These are phyloP conservation scores for Bombus difficillimus DNA, from an alignment of 1,140 invertebrate genomes.

Conservation along the genomic window DNA sequence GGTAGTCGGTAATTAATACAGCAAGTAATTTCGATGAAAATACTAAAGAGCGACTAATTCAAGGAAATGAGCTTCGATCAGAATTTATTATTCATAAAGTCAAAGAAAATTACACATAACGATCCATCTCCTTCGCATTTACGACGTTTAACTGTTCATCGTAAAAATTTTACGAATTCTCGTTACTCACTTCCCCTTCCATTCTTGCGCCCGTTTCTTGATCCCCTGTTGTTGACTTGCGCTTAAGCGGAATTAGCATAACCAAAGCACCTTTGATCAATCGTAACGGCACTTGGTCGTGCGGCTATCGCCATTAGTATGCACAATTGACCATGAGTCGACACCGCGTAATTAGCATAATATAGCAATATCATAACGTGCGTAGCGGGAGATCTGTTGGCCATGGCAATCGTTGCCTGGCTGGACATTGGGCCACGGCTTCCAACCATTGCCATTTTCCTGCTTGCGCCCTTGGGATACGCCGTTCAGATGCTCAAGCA, in stretches of 20 bases:
- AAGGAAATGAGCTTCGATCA: background rate
- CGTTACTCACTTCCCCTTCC: constrained; percentile 21
- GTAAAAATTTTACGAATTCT: constrained; percentile 9
- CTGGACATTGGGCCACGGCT: constrained; percentile 6
- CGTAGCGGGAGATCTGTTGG: constrained; percentile 68
- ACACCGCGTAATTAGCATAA: constrained; percentile 76
- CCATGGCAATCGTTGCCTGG: constrained; percentile 51
- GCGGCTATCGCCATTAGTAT: constrained; percentile 72
- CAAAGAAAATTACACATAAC: background rate
- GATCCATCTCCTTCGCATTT: background rate
- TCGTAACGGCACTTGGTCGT: constrained; percentile 71
- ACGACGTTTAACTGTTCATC: background rate
- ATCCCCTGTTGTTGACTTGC: constrained; percentile 6
- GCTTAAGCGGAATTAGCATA: constrained; percentile 74
- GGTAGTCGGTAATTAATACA: background rate
- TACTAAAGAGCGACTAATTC: background rate
- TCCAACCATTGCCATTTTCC: constrained; percentile 22
- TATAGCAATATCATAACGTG: constrained; percentile 75
- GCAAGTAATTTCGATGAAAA: too few relatives aligned
- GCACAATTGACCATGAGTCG: constrained; percentile 73
- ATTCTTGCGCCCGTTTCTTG: background rate
- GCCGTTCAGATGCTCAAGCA: constrained; percentile 56
- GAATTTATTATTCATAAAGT: background rate
- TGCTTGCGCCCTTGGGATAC: constrained; percentile 52
- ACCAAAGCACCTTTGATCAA: constrained; percentile 78